Percentiles rank a stretch among this genome's conserved stretches.
These are phyloP conservation scores for Dascillus cervinus DNA, from an alignment of 2,888 invertebrate species.

Conservation along the genomic window DNA sequence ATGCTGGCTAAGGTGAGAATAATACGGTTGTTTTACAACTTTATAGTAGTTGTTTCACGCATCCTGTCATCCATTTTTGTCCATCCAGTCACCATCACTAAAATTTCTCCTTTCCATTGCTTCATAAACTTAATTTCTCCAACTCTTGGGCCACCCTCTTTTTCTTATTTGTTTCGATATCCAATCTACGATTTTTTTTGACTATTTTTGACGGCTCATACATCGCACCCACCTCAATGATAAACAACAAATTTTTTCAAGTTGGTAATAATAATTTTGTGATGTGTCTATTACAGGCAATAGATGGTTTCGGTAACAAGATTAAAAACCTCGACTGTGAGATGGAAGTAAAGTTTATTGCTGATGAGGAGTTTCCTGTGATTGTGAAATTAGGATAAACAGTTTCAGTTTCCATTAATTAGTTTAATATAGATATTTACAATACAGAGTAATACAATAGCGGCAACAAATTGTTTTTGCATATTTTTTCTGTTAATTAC, in stretches of 20 bases:
- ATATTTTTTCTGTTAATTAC: too few species aligned
- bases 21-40: constrained; percentile 1
- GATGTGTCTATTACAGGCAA: constrained; percentile 22
- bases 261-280: not conserved
- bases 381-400: constrained; percentile 21
- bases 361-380: constrained; percentile 23
- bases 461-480: not conserved
- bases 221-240: too few species aligned
- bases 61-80: too few species aligned
- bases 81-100: too few species aligned
- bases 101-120: too few species aligned
- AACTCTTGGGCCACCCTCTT: too few species aligned
- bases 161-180: too few species aligned
- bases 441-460: not conserved
- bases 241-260: too few species aligned
- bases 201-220: too few species aligned
- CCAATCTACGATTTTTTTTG: too few species aligned
- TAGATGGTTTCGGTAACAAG: constrained; percentile 26
- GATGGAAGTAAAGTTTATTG: constrained; percentile 28
- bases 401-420: not conserved
- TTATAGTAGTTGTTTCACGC: too few species aligned
- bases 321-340: constrained; percentile 26
- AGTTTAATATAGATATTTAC: not conserved
- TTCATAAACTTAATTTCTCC: too few species aligned
- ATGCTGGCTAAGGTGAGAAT: constrained; percentile 23